Conservation (phyloP, 2,888 invertebrate species). For the Azorinus chamasolen region DNA sequence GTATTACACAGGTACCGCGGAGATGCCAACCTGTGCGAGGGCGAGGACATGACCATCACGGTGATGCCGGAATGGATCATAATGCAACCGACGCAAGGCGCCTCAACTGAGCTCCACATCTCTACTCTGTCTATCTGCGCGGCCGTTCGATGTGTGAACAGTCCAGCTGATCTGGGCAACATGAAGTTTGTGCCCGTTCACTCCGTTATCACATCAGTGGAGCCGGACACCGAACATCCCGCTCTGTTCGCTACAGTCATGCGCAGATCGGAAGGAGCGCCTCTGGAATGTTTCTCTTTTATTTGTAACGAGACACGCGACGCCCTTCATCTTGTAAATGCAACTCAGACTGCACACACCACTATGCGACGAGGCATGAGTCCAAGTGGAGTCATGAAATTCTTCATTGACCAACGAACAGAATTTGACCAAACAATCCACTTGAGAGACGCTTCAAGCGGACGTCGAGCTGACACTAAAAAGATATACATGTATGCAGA, state of each 20-base stretch:
- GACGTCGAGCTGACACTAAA: constrained; percentile 28
- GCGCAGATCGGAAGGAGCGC: constrained; percentile 20
- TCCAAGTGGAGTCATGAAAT: constrained; percentile 41
- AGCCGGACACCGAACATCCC: constrained; percentile 50
- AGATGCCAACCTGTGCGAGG: constrained; percentile 21
- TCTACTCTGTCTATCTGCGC: constrained; percentile 50
- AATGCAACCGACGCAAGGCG: constrained; percentile 18
- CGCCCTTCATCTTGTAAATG: constrained; percentile 58
- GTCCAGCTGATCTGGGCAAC: not conserved
- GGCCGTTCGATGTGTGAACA: constrained; percentile 50
- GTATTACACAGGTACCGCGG: constrained; percentile 46
- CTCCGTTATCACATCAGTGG: constrained; percentile 47
- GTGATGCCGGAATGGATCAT: constrained; percentile 36
- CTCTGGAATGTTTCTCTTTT: constrained; percentile 41
- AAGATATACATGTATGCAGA: constrained; percentile 53
- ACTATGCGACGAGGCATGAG: constrained; percentile 41
- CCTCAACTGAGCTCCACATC: constrained; percentile 31
- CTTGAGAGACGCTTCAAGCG: not conserved
- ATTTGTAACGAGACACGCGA: constrained; percentile 53
- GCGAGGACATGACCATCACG: constrained; percentile 45
- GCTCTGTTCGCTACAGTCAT: constrained; percentile 50
- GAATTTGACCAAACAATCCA: constrained; percentile 50
- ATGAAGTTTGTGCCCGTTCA: constrained; percentile 55
- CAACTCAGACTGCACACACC: constrained; percentile 59
- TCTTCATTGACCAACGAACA: constrained; percentile 52